These are phyloP conservation scores for Pangasianodon hypophthalmus DNA, from an alignment of 2,113 vertebrate genomes.

Conservation along the genomic window DNA sequence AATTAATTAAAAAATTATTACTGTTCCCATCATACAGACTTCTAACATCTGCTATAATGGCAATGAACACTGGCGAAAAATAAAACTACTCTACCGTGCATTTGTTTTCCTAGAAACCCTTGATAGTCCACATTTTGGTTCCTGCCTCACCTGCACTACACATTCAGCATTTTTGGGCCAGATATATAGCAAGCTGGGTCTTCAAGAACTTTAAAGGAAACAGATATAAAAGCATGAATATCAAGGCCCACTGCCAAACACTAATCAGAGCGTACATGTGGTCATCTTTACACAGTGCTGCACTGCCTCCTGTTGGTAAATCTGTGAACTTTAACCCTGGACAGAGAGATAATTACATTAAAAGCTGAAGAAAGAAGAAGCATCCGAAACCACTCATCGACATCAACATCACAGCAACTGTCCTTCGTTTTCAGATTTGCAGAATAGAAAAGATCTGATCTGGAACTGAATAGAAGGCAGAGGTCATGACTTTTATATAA, in stretches of 20 bases:
- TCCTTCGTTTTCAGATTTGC: too few relatives aligned
- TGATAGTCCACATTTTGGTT: not conserved
- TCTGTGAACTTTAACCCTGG: not conserved
- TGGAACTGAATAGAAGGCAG: not conserved
- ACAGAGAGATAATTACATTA: not conserved
- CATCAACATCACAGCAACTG: too few relatives aligned
- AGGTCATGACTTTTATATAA: not conserved
- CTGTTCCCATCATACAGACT: not conserved
- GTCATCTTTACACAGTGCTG: conserved; percentile 30
- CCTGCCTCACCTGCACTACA: not conserved
- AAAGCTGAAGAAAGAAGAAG: not conserved
- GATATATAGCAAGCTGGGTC: not conserved
- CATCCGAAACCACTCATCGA: not conserved
- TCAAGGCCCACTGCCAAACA: too few relatives aligned
- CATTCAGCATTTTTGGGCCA: not conserved
- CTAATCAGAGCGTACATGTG: not conserved
- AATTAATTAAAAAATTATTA: not conserved
- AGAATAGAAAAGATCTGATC: not conserved
- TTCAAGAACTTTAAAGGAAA: not conserved
- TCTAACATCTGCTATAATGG: not conserved
- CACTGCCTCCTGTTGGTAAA: conserved; percentile 55
- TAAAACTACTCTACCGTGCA: not conserved
- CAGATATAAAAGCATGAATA: not conserved
- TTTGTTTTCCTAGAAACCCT: not conserved
- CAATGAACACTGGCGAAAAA: too few relatives aligned